Conservation (phyloP, 2,797 vertebrate genomes). For the Hydrocynus forskahlii region DNA sequence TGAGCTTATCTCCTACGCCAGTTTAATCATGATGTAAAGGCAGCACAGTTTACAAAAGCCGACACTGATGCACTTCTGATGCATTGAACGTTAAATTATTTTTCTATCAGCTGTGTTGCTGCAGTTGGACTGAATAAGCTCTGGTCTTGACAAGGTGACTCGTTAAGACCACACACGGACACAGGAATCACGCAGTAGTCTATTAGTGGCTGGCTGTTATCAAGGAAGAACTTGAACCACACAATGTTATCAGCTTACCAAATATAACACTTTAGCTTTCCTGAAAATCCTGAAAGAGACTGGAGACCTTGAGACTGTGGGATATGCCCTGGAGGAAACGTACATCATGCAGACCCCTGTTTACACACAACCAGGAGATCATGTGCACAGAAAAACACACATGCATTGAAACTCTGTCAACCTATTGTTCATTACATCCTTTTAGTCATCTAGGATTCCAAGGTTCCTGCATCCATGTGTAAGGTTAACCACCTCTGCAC, state of each 20-base stretch:
- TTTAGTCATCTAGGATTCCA: constrained; percentile 36
- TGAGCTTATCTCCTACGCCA: no score
- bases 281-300: constrained; percentile 58
- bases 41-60: no score
- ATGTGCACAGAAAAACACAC: constrained; percentile 15
- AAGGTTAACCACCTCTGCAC: not conserved
- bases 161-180: constrained; percentile 15
- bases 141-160: no score
- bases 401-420: constrained; percentile 17
- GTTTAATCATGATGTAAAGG: no score
- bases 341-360: constrained; percentile 2
- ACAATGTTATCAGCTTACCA: constrained; percentile 74
- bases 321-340: constrained; percentile 17
- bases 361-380: not conserved
- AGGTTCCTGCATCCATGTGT: constrained; percentile 21
- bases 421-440: constrained; percentile 52
- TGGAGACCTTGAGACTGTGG: constrained; percentile 53
- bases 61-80: no score
- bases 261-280: constrained; percentile 49
- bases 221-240: constrained; percentile 58
- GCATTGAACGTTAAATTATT: no score
- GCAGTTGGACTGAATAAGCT: not conserved
- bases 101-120: not conserved
- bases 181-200: constrained; percentile 25
- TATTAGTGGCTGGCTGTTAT: constrained; percentile 55